Base-by-base conservation (phyloP, 2,888 invertebrate genomes). In the Cheilosia variabilis region DNA sequence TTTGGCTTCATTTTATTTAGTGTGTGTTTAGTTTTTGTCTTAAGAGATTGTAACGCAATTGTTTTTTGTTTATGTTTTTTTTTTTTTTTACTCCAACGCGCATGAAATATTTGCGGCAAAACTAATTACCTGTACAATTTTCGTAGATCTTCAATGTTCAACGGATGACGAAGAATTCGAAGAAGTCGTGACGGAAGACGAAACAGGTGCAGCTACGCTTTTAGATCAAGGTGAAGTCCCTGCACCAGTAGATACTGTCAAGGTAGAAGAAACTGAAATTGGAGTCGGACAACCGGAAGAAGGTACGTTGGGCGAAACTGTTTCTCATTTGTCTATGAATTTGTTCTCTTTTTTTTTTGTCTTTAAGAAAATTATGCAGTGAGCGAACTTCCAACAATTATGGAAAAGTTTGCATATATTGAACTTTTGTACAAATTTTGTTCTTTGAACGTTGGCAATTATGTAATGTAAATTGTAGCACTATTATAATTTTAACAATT, bases 131-230 rank as follows among this genome's bases (percentile, higher is more conserved):
- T 53, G 43, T 13, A 34, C 24, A 66, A 86, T 83, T 89, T 87
- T 50, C 66, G 34, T 87, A 95, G 95, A 95, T 92, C 91, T 95
- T 58, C 95, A 95, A 91, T 95, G 95, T 90, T 95, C 95, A 15
- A 95, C 95, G 71, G 95, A 96, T 89, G 94, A 94, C 78, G 94
- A 94, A 79, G 95, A 95, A 89, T 93, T 95, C 81, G 95, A 95
- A 88, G 95, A 95, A 88, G 94, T 94, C 93, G 81, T 93, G 92
- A 93, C 93, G 6, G 93, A 94, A 75, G 94, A 94, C 88, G 93
- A 93, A 86, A 92, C 92, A 65, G 93, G 92, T 50, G 93, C 93
- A 0, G 93, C 94, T 88, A 90, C 89, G 52, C 90, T 90, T 63
- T 88, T 92, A 86, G 92, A 91, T 86, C 92, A 93, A 87, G 91